A percentile compares a stretch with the other conserved stretches of the same genome.
Conservation (phyloP, 2,113 vertebrate species). For the Gyps fulvus region DNA sequence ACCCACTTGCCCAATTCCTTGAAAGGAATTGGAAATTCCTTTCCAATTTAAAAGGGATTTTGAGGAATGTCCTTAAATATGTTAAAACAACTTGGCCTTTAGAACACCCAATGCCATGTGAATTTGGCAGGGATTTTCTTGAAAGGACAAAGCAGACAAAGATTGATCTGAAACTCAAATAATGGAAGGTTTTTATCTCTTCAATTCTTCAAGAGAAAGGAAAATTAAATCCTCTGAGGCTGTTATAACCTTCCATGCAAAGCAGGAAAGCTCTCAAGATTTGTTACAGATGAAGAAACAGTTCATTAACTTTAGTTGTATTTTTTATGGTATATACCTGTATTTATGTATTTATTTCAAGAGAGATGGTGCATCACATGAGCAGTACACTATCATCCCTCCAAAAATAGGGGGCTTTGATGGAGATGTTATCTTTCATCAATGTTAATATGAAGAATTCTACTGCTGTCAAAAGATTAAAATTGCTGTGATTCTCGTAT, state of each 20-base stretch:
- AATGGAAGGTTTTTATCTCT: background rate
- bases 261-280: background rate
- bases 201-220: background rate
- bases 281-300: background rate
- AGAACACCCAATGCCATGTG: background rate
- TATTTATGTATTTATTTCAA: background rate
- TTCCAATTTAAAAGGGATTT: background rate
- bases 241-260: background rate
- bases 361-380: background rate
- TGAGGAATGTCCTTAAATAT: background rate
- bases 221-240: background rate
- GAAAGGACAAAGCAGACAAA: constrained; percentile 31
- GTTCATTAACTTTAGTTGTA: constrained; percentile 1
- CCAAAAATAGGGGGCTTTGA: background rate
- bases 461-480: background rate
- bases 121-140: background rate
- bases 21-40: background rate
- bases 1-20: background rate
- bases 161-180: background rate
- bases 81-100: background rate
- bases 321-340: background rate
- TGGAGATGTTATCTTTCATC: background rate
- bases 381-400: background rate
- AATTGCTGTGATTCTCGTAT: background rate
- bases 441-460: background rate